These are phyloP conservation scores for Stenichneumon culpator DNA, from an alignment of 2,888 invertebrate species.

Conservation along the genomic window DNA sequence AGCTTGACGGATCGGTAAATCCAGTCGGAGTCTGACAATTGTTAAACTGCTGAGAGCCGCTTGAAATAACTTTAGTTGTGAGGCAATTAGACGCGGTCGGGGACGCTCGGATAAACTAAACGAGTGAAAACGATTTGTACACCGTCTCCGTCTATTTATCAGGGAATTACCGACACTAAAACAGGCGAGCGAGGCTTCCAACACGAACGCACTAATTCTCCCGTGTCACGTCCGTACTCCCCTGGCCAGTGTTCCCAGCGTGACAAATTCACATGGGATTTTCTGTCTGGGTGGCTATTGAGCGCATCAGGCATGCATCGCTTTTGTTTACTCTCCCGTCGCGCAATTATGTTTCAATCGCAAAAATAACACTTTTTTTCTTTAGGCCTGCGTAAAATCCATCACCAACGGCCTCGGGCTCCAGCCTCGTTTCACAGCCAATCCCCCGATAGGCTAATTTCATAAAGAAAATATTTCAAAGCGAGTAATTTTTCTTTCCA, in stretches of 20 bases:
- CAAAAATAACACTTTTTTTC: too few species aligned
- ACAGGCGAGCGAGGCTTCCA: background rate
- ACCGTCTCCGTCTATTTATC: constrained; percentile 7
- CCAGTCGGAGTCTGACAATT: background rate
- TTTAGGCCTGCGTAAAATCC: too few species aligned
- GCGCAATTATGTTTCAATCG: background rate
- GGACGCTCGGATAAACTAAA: constrained; percentile 8
- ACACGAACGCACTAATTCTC: constrained; percentile 16
- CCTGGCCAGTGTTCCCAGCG: background rate
- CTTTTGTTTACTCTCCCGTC: background rate
- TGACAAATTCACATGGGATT: constrained; percentile 19
- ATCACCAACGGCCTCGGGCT: too few species aligned
- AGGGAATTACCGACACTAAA: constrained; percentile 23
- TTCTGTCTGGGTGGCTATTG: background rate
- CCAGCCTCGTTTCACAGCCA: too few species aligned
- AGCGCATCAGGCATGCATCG: background rate
- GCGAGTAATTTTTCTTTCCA: too few species aligned
- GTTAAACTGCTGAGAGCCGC: background rate
- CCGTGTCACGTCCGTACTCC: background rate
- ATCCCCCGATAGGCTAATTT: too few species aligned
- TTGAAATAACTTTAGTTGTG: background rate
- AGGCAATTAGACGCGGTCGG: background rate
- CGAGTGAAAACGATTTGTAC: constrained; percentile 9
- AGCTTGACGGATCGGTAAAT: background rate
- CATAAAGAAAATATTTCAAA: too few species aligned